Conservation (phyloP, 2,797 vertebrate genomes). For the Arnoldichthys spilopterus region DNA sequence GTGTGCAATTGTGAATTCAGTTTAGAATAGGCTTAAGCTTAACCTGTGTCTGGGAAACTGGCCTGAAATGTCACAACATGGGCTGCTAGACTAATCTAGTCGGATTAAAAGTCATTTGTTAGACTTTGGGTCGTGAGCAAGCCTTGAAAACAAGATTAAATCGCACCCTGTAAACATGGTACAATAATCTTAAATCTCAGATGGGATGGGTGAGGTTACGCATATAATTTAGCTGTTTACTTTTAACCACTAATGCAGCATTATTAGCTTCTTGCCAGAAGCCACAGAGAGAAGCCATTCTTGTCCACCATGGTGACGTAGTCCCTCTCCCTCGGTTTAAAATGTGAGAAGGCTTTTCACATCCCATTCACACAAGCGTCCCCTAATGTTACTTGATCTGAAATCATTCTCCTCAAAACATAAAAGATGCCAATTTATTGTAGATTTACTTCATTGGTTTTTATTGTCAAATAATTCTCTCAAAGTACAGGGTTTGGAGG, state of each 20-base stretch:
- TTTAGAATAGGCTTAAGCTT: no score
- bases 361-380: conserved; percentile 10
- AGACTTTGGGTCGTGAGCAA: not conserved
- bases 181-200: conserved; percentile 6
- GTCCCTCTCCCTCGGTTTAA: not conserved
- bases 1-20: no score
- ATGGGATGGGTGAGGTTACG: not conserved
- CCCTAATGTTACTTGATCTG: conserved; percentile 11
- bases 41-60: no score
- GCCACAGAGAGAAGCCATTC: conserved; percentile 1
- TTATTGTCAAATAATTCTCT: conserved; percentile 59
- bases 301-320: not conserved
- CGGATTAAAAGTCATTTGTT: not conserved
- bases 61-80: not conserved
- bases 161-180: not conserved
- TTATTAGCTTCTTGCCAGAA: conserved; percentile 17
- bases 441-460: conserved; percentile 48
- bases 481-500: conserved; percentile 41
- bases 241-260: conserved; percentile 9
- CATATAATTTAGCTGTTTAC: conserved; percentile 13
- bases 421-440: conserved; percentile 48
- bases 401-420: conserved; percentile 48
- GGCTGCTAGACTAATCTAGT: not conserved
- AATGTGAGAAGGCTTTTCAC: conserved; percentile 22
- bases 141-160: not conserved